A percentile compares a stretch with the other conserved stretches of the same genome.
Conservation (phyloP, 2,888 invertebrate species). For the Megalurothrips usitatus region DNA sequence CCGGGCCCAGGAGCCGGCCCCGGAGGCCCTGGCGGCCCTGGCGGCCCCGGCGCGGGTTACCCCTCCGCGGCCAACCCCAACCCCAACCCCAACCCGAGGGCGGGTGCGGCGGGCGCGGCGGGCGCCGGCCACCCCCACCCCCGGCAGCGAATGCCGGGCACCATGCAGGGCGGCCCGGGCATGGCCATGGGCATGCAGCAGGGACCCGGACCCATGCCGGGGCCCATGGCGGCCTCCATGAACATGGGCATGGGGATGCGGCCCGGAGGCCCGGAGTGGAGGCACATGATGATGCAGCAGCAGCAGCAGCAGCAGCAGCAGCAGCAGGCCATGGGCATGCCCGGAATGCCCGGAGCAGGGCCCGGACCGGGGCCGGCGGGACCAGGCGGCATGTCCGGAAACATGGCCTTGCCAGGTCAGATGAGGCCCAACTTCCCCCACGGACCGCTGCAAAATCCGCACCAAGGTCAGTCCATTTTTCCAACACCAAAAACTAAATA, state of each 20-base stretch:
- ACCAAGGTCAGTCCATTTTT: not conserved
- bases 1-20: constrained; percentile 37
- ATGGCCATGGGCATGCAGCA: constrained; percentile 38
- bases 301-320: no score
- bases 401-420: constrained; percentile 39
- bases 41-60: no score
- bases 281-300: constrained; percentile 60
- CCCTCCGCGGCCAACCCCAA: no score
- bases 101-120: no score
- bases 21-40: not conserved
- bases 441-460: constrained; percentile 22
- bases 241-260: not conserved
- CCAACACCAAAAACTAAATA: not conserved
- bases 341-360: constrained; percentile 40
- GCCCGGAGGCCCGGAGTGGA: constrained; percentile 48
- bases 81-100: no score
- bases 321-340: constrained; percentile 48
- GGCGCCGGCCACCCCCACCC: constrained; percentile 30
- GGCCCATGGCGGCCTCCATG: constrained; percentile 34
- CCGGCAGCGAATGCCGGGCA: constrained; percentile 45
- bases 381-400: not conserved
- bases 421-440: constrained; percentile 54
- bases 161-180: constrained; percentile 48
- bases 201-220: constrained; percentile 47
- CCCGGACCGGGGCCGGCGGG: constrained; percentile 37